Base-by-base conservation (phyloP, 2,113 vertebrate species). In the Ursus arctos region DNA sequence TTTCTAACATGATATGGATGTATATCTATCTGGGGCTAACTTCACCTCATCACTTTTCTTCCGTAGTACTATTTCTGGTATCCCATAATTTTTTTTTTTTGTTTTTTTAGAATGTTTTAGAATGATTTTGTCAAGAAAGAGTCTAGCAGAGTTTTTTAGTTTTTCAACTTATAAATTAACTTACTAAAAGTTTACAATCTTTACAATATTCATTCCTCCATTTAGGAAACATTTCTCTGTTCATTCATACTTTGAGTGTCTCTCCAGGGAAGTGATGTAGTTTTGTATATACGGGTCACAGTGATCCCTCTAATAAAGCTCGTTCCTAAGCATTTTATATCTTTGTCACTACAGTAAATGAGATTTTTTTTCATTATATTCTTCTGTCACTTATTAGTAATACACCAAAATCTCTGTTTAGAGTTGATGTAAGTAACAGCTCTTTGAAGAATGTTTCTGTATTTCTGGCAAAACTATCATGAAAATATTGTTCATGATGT, bases 371-470 rank as follows among this genome's bases (percentile, higher is more conserved):
- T 95, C 84, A 83, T 86, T 95, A 74, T 36, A 49, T 24, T 74
- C 74, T 92, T 55, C 65, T 63, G 72, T 71, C 63, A 67, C 21
- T 91, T 81, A 85, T 6, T 90, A 19, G 77, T 96, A 65, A 97
- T 53, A 90, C 18, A 72, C 51, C 71, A 96, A 83, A 94, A 94
- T 90, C 51, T 96, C 49, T 96, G 19, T 51, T 90, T 94, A 82
- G 33, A 85, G 57, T 24, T 59, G 84, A 84, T 71, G 26, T 71
- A 81, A 88, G 26, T 81, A 96, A 95, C 43, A 43, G 67, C 36
- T 57, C 72, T 94, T 90, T 97, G 57, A 94, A 91, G 80, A 95
- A 72, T 43, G 72, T 36, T 94, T 85, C 88, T 96, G 13, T 67
- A 65, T 94, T 81, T 93, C 79, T 67, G 10, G 36, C 33, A 91